Evolutionary conservation across 2,888 invertebrate species (phyloP).

Genomic region (Tetropium fuscum): DNA sequence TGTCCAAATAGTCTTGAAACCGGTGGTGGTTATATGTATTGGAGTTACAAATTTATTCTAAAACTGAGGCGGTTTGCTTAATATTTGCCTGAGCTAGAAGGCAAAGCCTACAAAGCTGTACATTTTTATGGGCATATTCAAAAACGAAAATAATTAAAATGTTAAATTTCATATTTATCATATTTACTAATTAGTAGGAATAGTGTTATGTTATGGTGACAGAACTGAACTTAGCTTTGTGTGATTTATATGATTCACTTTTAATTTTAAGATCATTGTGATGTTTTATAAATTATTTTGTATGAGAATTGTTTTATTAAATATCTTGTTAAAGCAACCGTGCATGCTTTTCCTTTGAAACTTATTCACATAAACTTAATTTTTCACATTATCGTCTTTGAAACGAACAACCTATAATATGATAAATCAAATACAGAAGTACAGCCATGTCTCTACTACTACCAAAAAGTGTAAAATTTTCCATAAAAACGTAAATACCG

Average conservation of each 20-base stretch:
- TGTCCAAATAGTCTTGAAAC: neutral
- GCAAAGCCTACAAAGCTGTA: no score
- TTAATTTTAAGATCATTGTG: slow-evolving; percentile 30
- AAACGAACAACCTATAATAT: no score
- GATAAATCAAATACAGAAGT: no score
- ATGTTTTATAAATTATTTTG: slow-evolving; percentile 34
- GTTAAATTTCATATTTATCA: neutral
- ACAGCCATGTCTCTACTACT: no score
- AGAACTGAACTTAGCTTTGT: slow-evolving; percentile 8
- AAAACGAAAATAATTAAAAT: neutral
- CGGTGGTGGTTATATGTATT: no score
- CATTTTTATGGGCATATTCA: neutral
- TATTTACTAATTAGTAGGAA: neutral
- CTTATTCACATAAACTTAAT: no score
- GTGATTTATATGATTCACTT: slow-evolving; percentile 3
- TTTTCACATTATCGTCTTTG: no score
- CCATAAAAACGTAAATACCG: no score
- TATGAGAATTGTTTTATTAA: slow-evolving; percentile 36
- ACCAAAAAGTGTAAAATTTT: no score
- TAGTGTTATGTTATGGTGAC: slow-evolving; percentile 15
- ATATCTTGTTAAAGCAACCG: slow-evolving; percentile 17
- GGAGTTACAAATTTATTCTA: no score
- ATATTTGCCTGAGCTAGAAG: no score
- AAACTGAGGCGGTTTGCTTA: no score
- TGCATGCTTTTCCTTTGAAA: neutral